Evolutionary conservation across 2,797 vertebrate species (phyloP).

Genomic region (Bovichtus variegatus): DNA sequence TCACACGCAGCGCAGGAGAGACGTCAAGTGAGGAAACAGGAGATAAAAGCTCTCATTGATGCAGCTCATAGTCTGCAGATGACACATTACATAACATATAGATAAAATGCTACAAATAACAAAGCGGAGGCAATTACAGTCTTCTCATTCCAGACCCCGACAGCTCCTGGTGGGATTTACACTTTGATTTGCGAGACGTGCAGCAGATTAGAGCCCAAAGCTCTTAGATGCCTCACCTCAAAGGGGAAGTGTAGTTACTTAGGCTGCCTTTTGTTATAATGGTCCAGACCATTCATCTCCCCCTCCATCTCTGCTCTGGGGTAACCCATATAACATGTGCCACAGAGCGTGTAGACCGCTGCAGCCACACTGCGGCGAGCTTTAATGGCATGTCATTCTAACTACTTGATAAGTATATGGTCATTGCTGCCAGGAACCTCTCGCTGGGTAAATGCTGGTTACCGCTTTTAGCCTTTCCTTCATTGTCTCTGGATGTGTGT

Average conservation of each 20-base stretch:
- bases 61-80: conserved; percentile 8
- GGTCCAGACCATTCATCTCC: conserved; percentile 52
- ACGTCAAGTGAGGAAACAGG: not conserved
- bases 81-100: conserved; percentile 34
- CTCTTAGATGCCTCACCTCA: conserved; percentile 62
- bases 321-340: conserved; percentile 70
- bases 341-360: conserved; percentile 59
- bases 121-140: conserved; percentile 44
- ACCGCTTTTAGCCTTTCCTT: conserved; percentile 81
- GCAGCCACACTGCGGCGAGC: conserved; percentile 70
- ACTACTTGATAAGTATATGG: conserved; percentile 85
- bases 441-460: conserved; percentile 83
- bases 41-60: conserved; percentile 42
- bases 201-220: conserved; percentile 51
- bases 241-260: conserved; percentile 71
- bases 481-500: conserved; percentile 82
- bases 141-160: conserved; percentile 31
- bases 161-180: conserved; percentile 43
- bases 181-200: conserved; percentile 58
- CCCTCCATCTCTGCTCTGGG: conserved; percentile 36
- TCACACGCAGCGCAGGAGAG: not conserved
- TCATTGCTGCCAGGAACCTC: conserved; percentile 76
- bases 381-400: conserved; percentile 84
- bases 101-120: conserved; percentile 34
- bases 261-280: conserved; percentile 74